Evolutionary conservation across 2,113 vertebrate species (phyloP).

Genomic region (Argyrosomus japonicus): DNA sequence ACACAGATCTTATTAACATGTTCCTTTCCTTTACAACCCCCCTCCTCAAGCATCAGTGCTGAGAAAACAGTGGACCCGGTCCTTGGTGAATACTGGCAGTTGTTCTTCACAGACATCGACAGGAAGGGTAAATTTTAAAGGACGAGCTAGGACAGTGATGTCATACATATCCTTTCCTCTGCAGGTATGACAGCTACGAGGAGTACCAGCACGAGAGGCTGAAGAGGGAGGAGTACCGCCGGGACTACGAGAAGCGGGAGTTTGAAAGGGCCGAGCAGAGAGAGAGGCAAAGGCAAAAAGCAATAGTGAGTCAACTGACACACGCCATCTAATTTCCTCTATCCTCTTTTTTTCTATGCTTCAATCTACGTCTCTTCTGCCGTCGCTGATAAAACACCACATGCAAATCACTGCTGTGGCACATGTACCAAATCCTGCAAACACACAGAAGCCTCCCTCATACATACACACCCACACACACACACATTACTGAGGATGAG

Average conservation of each 20-base stretch:
- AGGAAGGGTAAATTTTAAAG: conserved; percentile 17
- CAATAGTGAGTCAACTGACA: conserved; percentile 90
- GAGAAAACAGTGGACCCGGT: conserved; percentile 3
- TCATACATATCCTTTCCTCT: conserved; percentile 19
- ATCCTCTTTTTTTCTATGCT: conserved; percentile 14
- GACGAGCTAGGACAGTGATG: conserved; percentile 26
- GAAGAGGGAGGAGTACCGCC: conserved; percentile 94
- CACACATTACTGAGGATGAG: conserved; percentile 54
- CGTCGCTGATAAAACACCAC: conserved; percentile 50
- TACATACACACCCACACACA: conserved; percentile 11
- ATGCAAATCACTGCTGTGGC: conserved; percentile 56
- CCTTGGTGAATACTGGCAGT: conserved; percentile 41
- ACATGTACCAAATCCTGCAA: conserved; percentile 27
- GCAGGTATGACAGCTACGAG: conserved; percentile 97
- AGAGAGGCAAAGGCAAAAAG: conserved; percentile 93
- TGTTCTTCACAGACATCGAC: conserved; percentile 27
- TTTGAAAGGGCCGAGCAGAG: conserved; percentile 94
- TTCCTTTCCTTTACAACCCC: conserved; percentile 49
- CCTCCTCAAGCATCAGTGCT: conserved; percentile 2
- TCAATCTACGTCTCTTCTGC: conserved; percentile 24
- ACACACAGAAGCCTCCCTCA: conserved; percentile 50
- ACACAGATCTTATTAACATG: conserved; percentile 81
- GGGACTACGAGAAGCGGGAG: conserved; percentile 94
- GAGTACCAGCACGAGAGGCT: conserved; percentile 96
- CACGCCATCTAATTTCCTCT: conserved; percentile 15